Percentiles rank a stretch among this genome's conserved stretches.
These are phyloP conservation scores for Lagenorhynchus albirostris DNA, from an alignment of 2,113 vertebrate genomes.

Conservation along the genomic window DNA sequence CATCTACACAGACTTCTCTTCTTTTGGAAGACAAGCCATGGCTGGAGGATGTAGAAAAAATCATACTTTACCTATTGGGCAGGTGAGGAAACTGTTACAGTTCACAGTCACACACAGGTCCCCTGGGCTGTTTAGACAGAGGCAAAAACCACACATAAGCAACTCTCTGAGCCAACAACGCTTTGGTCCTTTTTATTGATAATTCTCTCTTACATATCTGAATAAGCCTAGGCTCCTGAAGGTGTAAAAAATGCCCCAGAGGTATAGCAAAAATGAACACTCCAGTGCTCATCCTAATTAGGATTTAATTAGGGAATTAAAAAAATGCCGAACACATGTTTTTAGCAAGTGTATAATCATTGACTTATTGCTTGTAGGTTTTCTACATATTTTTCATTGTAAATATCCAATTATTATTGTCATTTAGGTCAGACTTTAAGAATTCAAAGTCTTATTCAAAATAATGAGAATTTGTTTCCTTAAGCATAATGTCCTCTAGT, in stretches of 20 bases:
- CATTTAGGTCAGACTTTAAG: slow-evolving; percentile 76
- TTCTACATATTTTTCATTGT: slow-evolving; percentile 78
- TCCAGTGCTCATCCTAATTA: slow-evolving; percentile 84
- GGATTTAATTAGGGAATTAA: slow-evolving; percentile 84
- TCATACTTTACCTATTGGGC: not conserved
- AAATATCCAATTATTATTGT: slow-evolving; percentile 80
- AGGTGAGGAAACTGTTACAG: not conserved
- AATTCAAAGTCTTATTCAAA: slow-evolving; percentile 72
- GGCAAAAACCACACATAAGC: slow-evolving; percentile 41
- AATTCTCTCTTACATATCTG: slow-evolving; percentile 82
- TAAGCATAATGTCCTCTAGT: slow-evolving; percentile 50
- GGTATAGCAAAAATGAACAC: slow-evolving; percentile 85
- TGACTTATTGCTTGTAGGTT: slow-evolving; percentile 77
- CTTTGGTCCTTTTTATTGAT: slow-evolving; percentile 74
- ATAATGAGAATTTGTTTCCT: slow-evolving; percentile 74
- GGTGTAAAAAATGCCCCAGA: slow-evolving; percentile 79
- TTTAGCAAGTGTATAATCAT: slow-evolving; percentile 80
- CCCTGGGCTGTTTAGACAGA: not conserved
- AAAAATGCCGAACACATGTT: slow-evolving; percentile 80
- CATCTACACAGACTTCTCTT: not conserved
- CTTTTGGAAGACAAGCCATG: not conserved
- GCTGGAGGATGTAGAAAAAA: not conserved
- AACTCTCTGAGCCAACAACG: slow-evolving; percentile 45
- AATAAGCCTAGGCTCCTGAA: slow-evolving; percentile 78
- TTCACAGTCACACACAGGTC: not conserved